Evolutionary conservation across 2,113 vertebrate species (phyloP).

Genomic region (Porphyrio hochstetteri): DNA sequence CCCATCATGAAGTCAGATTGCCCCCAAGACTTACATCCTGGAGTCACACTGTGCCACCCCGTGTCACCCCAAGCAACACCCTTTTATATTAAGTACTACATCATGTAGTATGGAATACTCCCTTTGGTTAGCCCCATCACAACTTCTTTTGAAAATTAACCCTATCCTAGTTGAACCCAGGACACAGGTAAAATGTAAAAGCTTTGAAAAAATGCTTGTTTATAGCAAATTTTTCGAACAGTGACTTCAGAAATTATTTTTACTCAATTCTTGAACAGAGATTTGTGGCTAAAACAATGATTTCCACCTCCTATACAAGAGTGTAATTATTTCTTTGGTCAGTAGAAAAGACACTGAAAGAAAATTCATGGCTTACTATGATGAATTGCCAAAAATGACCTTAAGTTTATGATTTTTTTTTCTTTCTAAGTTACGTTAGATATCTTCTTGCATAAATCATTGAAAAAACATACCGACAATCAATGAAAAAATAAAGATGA

Average conservation of each 20-base stretch:
- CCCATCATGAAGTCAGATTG: too few relatives aligned
- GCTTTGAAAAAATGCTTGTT: not conserved
- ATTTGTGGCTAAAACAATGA: not conserved
- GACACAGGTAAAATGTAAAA: not conserved
- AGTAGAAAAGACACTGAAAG: not conserved
- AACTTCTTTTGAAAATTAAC: too few relatives aligned
- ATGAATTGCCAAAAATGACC: not conserved
- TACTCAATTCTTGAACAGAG: not conserved
- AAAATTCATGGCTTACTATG: not conserved
- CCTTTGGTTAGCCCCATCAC: too few relatives aligned
- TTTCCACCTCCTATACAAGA: not conserved
- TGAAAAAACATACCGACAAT: not conserved
- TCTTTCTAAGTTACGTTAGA: not conserved
- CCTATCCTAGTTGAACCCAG: too few relatives aligned
- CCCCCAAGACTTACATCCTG: too few relatives aligned
- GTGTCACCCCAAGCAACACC: too few relatives aligned
- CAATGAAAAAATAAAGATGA: not conserved
- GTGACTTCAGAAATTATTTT: not conserved
- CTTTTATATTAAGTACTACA: too few relatives aligned
- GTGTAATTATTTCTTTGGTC: not conserved
- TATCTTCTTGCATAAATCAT: not conserved
- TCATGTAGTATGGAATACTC: too few relatives aligned
- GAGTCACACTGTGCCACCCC: too few relatives aligned
- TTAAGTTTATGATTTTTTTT: not conserved
- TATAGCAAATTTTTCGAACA: not conserved